Evolutionary conservation across 2,888 invertebrate species (phyloP).

Genomic region (Amiota mariae): DNA sequence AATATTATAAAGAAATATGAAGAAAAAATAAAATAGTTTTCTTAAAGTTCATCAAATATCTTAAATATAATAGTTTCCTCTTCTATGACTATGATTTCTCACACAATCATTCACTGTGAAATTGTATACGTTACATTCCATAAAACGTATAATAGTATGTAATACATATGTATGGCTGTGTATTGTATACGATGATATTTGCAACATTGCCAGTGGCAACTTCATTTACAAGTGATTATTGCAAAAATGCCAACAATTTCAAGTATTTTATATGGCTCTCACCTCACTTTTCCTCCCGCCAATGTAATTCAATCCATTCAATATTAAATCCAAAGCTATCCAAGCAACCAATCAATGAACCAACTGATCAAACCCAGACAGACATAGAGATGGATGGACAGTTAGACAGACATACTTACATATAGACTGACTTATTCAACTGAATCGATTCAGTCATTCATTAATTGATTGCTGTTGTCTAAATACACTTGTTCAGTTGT

Average conservation of each 20-base stretch:
- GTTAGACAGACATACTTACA: not conserved
- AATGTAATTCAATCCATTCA: conserved; percentile 9
- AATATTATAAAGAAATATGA: no score
- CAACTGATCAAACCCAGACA: not conserved
- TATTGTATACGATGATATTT: not conserved
- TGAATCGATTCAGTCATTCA: conserved; percentile 30
- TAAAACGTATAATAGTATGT: no score
- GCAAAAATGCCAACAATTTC: not conserved
- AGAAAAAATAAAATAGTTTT: no score
- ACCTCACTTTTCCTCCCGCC: no score
- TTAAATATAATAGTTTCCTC: no score
- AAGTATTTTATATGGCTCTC: not conserved
- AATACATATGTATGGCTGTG: no score
- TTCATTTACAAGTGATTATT: not conserved
- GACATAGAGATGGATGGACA: not conserved
- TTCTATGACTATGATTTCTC: no score
- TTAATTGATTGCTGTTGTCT: conserved; percentile 61
- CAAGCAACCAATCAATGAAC: not conserved
- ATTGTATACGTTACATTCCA: no score
- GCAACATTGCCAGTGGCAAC: conserved; percentile 2
- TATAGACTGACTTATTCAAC: not conserved
- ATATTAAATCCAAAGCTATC: not conserved
- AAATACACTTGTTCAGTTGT: conserved; percentile 62
- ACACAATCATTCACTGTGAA: no score
- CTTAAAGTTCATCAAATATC: no score